A percentile compares a stretch with the other conserved stretches of the same genome.
These are phyloP conservation scores for Mastomys coucha DNA, from an alignment of 2,113 vertebrate genomes.

Conservation along the genomic window DNA sequence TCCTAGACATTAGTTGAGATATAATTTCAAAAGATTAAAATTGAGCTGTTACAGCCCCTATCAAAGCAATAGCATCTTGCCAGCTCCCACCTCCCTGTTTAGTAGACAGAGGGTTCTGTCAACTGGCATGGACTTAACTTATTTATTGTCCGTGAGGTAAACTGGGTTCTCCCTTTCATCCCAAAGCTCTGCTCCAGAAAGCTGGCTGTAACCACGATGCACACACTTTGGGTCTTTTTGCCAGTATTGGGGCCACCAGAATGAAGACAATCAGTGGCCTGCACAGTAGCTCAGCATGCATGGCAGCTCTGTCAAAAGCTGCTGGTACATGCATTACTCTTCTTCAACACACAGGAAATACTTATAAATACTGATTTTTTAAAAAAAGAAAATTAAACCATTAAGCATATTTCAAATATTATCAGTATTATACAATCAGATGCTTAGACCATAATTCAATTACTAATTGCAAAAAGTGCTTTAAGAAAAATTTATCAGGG, in stretches of 20 bases:
- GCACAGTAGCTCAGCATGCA: neutral
- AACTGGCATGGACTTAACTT: conserved; percentile 96
- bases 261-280: neutral
- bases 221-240: neutral
- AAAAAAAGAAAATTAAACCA: neutral
- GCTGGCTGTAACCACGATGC: conserved; percentile 93
- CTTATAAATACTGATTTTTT: neutral
- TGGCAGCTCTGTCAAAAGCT: neutral
- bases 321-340: no score
- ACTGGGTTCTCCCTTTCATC: conserved; percentile 92
- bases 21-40: conserved; percentile 84
- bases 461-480: neutral
- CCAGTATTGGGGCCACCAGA: neutral
- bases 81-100: conserved; percentile 90
- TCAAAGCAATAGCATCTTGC: conserved; percentile 81
- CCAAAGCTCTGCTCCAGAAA: conserved; percentile 96
- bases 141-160: conserved; percentile 94
- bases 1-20: conserved; percentile 79
- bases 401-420: neutral
- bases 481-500: neutral
- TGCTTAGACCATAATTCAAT: conserved; percentile 1
- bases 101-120: conserved; percentile 96
- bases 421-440: neutral
- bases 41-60: conserved; percentile 86
- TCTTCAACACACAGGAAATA: neutral